Base-by-base conservation (phyloP, 1,140 invertebrate genomes). In the Anastrepha obliqua region DNA sequence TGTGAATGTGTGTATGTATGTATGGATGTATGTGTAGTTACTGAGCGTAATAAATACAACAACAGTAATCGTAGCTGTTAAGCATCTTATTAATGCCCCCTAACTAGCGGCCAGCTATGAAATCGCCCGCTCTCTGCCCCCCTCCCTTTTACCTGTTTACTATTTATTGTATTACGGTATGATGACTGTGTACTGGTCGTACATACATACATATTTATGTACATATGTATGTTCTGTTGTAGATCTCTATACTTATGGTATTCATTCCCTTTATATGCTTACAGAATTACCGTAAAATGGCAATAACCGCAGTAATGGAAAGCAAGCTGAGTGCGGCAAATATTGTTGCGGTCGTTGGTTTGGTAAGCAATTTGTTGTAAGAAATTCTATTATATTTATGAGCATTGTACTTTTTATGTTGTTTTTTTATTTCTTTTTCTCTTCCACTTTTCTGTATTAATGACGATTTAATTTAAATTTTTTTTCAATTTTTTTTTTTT, bases 291-390 rank as follows among this genome's bases (percentile, higher is more conserved):
- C n/a, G 74, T 81, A 81, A 81, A 81, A 81, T 58, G 74, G 74
- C 74, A 81, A 81, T 81, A 81, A 81, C 74, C 74, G 74, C 74
- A 51, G 74, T 81, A 55, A 81, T 81, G 74, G 74, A 55, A 81
- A 81, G 74, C 74, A 81, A 55, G 47, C 74, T 6, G 47, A 70
- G 39, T 47, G 74, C n/a, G 47, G 74, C 9, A 81, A 55, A 20
- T 17, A 47, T 81, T 47, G 74, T 81, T 81, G 74, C 47, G 74
- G 74, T 81, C 74, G 44, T 81, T 81, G 74, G 74, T 55, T 81
- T 81, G 70, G 70, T 74, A 81, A 81, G 47, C 55, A 81, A 81
- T 81, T 81, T 81, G 74, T 81, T 81, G 20, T 55, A 47, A 47
- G 74, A 42, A 81, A 29, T 81, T 81, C 74, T 62, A 4, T 81